Percentiles rank a stretch among this genome's conserved stretches.
Evolutionary conservation across 2,888 invertebrate species (phyloP).

Genomic region (Spisula subtruncata): DNA sequence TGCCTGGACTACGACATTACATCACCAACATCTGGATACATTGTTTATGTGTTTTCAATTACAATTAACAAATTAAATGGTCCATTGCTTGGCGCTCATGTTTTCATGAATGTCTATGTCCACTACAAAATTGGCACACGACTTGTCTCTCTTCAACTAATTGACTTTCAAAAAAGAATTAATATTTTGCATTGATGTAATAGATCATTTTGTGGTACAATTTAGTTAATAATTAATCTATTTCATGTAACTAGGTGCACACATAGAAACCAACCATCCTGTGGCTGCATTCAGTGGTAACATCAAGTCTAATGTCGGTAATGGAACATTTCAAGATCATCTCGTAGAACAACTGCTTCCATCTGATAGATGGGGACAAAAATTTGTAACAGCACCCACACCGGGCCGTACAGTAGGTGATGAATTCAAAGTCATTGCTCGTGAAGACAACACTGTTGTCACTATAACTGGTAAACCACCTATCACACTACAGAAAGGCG

Average conservation of each 20-base stretch:
- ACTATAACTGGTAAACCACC: slow-evolving; percentile 61
- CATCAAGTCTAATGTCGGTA: slow-evolving; percentile 70
- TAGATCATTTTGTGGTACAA: no score
- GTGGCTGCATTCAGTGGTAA: slow-evolving; percentile 73
- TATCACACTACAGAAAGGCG: slow-evolving; percentile 64
- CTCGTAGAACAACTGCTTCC: slow-evolving; percentile 80
- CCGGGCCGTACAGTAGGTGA: slow-evolving; percentile 81
- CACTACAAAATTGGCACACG: no score
- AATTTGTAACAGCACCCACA: slow-evolving; percentile 81
- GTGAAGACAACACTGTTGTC: slow-evolving; percentile 69
- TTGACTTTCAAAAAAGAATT: no score
- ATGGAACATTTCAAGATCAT: slow-evolving; percentile 76
- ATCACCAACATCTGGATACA: no score
- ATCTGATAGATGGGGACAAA: slow-evolving; percentile 80
- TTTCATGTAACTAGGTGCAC: slow-evolving; percentile 54
- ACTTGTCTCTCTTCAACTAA: no score
- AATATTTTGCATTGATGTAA: no score
- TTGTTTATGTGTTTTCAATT: not conserved
- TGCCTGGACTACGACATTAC: no score
- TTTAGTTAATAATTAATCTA: no score
- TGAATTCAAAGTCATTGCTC: slow-evolving; percentile 75
- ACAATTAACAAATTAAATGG: no score
- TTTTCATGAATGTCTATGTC: no score
- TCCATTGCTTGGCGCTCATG: no score
- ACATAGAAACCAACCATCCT: slow-evolving; percentile 69